Evolutionary conservation across 2,888 invertebrate genomes (phyloP), one percentile per base, ranked within the genome.

Genomic region (Cepaea hortensis): DNA sequence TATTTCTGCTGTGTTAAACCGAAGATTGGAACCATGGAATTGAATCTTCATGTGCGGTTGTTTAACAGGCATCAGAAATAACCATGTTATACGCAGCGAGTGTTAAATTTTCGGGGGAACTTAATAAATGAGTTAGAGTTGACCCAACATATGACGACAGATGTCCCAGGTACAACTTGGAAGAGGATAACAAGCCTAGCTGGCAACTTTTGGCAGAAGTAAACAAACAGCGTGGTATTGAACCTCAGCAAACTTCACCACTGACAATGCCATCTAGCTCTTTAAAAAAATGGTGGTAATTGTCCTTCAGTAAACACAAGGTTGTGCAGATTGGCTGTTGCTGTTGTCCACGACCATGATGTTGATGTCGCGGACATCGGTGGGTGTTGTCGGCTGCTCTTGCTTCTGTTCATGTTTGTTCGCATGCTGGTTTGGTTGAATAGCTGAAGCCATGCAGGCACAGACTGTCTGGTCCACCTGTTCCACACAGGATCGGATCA

Each of bases 291-390:
- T 20, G n/a, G 20, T 4, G 5, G 68, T 20, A 5, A 18, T 20
- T 68, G 11, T 68, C 68, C 4, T 11, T 76, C 81, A 81, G 75
- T 81, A 81, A 23, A 79, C 76, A 65, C 15, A 50, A 55, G 77
- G 81, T 15, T 72, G 61, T 3, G 65, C 46, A n/a, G 23, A 20
- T n/a, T 84, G 84, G 23, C 55, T 55, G 13, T 23, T 46, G 50
- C 46, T 35, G 35, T 83, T 87, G 62, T 87, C 86, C 35, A 86
- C 85, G 0, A 83, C 72, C 83, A 87, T 83, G 75, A 88, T 85
- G 87, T 83, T 88, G 85, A 97, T 96, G 95, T 97, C 97, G 92
- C 97, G 96, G 91, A 97, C 96, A 95, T 98, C 97, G 91, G 97
- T 97, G 91, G 97, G 97, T 85, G 97, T 97, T 91, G 96, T 96